A percentile compares a stretch with the other conserved stretches of the same genome.
Conservation (phyloP, 64 coral and sea anemone genomes). For the Montipora efflorescens region DNA sequence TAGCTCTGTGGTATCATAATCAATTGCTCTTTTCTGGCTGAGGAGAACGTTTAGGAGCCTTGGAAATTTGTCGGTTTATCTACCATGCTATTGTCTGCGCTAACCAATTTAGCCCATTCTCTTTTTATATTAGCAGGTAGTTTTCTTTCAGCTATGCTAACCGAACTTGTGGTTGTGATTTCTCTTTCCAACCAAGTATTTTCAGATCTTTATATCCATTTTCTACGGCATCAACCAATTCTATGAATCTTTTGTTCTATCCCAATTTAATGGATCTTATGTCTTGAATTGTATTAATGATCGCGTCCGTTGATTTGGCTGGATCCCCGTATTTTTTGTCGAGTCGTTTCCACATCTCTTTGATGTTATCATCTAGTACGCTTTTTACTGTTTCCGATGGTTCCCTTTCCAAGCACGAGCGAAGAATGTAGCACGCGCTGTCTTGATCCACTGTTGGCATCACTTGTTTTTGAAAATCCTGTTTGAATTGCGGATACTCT, state of each 20-base stretch:
- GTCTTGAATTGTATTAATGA: constrained; percentile 29
- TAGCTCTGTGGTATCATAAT: too few relatives aligned
- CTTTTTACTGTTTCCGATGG: not conserved
- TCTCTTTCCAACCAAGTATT: too few relatives aligned
- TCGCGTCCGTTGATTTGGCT: not conserved
- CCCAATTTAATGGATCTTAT: constrained; percentile 11
- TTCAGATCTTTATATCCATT: too few relatives aligned
- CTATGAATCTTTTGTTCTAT: constrained; percentile 34
- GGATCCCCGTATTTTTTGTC: constrained; percentile 28
- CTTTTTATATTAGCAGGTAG: constrained; percentile 24
- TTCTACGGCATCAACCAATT: too few relatives aligned
- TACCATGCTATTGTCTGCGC: not conserved
- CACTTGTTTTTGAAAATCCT: constrained; percentile 63
- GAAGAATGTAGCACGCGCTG: constrained; percentile 36
- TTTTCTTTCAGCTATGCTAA: constrained; percentile 21
- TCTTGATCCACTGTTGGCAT: constrained; percentile 49
- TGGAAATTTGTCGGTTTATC: too few relatives aligned
- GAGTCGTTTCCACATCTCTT: too few relatives aligned
- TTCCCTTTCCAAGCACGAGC: not conserved
- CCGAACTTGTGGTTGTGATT: too few relatives aligned
- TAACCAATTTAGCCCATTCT: constrained; percentile 37
- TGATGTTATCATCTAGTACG: too few relatives aligned
- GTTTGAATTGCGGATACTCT: constrained; percentile 57
- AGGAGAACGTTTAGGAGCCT: too few relatives aligned
- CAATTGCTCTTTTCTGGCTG: too few relatives aligned